Conservation (phyloP, 2,113 vertebrate genomes). For the Ardeotis arabs region DNA sequence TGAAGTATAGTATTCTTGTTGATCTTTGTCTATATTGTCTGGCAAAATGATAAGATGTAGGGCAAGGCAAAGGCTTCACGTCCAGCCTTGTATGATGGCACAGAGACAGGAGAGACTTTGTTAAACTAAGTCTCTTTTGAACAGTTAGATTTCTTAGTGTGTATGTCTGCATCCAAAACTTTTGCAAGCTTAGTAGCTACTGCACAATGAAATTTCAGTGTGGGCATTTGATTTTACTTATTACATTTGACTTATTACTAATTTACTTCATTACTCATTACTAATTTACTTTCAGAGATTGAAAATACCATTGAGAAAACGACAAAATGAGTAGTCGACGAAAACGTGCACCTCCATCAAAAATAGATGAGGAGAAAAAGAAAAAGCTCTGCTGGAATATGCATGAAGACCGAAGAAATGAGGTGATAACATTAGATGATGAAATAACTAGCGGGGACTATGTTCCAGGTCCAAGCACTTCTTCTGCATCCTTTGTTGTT, state of each 20-base stretch:
- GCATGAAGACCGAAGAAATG: slow-evolving; percentile 85
- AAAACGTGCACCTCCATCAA: slow-evolving; percentile 87
- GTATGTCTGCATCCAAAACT: background rate
- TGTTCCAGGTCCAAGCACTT: slow-evolving; percentile 59
- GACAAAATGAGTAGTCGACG: slow-evolving; percentile 88
- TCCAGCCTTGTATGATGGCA: background rate
- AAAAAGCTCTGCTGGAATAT: slow-evolving; percentile 91
- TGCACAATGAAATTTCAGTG: background rate
- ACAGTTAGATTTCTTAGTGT: background rate
- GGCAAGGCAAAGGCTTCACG: background rate
- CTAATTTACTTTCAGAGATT: background rate
- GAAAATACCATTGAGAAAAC: background rate
- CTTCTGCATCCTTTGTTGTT: slow-evolving; percentile 38
- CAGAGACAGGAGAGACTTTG: background rate
- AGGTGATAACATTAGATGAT: slow-evolving; percentile 62
- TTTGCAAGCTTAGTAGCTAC: background rate
- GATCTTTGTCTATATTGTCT: background rate
- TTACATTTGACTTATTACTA: background rate
- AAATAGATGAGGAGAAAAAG: slow-evolving; percentile 87
- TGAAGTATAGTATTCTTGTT: background rate
- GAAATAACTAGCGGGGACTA: slow-evolving; percentile 35
- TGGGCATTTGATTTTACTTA: background rate
- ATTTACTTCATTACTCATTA: background rate
- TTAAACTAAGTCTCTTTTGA: background rate
- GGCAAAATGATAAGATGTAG: background rate